phyloP scores from a whole-genome alignment of 1,140 invertebrate species.

The Meloidogyne floridensis region DNA sequence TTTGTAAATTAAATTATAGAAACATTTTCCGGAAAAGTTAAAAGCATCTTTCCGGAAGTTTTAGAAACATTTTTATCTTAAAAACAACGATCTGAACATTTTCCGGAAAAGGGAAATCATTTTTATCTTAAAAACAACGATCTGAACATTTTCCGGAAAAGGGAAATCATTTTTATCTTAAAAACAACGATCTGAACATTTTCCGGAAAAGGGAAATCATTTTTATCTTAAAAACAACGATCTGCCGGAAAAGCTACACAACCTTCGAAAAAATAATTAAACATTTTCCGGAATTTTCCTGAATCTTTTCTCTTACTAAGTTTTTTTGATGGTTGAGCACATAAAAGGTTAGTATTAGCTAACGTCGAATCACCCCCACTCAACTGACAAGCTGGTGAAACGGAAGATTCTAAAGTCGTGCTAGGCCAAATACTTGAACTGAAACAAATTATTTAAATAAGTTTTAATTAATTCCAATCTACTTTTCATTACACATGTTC shows the following conservation, averaged over 20 bases:
- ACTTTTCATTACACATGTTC: background rate
- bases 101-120: too few relatives aligned
- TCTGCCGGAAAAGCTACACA: background rate
- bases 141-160: too few relatives aligned
- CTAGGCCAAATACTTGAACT: conserved; percentile 1
- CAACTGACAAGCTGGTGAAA: background rate
- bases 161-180: too few relatives aligned
- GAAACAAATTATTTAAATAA: background rate
- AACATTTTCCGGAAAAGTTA: background rate
- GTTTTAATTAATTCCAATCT: background rate
- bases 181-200: background rate
- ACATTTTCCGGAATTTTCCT: background rate
- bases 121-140: too few relatives aligned
- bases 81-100: too few relatives aligned
- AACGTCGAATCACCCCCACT: background rate
- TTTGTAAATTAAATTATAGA: background rate
- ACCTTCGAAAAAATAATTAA: background rate
- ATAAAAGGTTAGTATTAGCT: background rate
- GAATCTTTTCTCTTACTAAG: background rate
- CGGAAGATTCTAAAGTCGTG: background rate
- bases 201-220: background rate
- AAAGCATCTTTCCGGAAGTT: too few relatives aligned
- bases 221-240: background rate
- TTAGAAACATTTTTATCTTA: too few relatives aligned
- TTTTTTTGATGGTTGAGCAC: background rate